phyloP scores from a whole-genome alignment of 2,888 invertebrate species.

The Drosophila algonquin region DNA sequence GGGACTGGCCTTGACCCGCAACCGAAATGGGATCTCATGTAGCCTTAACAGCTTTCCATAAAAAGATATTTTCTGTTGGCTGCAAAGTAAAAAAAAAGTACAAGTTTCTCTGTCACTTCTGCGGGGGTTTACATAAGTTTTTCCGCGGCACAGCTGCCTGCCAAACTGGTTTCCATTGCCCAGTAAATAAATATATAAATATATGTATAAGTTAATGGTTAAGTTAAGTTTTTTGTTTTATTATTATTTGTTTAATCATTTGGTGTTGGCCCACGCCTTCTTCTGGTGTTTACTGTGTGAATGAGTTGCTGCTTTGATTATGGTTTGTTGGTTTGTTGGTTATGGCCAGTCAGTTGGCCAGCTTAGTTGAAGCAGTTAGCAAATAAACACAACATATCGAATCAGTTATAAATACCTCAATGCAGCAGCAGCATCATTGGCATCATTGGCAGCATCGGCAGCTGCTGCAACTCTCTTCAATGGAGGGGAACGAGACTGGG shows the following conservation, averaged over 20 bases:
- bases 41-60: slow-evolving; percentile 36
- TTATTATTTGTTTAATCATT: slow-evolving; percentile 35
- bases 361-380: slow-evolving; percentile 55
- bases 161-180: slow-evolving; percentile 38
- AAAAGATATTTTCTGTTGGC: slow-evolving; percentile 24
- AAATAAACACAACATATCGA: slow-evolving; percentile 53
- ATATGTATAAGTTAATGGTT: not conserved
- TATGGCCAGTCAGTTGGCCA: not conserved
- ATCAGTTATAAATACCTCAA: slow-evolving; percentile 62
- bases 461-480: slow-evolving; percentile 7
- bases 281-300: slow-evolving; percentile 42
- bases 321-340: not conserved
- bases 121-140: slow-evolving; percentile 26
- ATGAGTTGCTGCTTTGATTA: slow-evolving; percentile 50
- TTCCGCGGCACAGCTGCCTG: slow-evolving; percentile 32
- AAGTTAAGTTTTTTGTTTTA: slow-evolving; percentile 3
- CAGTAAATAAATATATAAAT: slow-evolving; percentile 13
- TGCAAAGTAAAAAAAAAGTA: slow-evolving; percentile 27
- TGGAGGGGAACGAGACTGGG: slow-evolving; percentile 13
- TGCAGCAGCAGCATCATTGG: slow-evolving; percentile 34
- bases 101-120: slow-evolving; percentile 47
- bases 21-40: slow-evolving; percentile 36
- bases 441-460: slow-evolving; percentile 4
- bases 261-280: slow-evolving; percentile 25
- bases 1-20: slow-evolving; percentile 64